Base-by-base conservation (phyloP, 2,888 invertebrate genomes). In the Argyra leucocephala region DNA sequence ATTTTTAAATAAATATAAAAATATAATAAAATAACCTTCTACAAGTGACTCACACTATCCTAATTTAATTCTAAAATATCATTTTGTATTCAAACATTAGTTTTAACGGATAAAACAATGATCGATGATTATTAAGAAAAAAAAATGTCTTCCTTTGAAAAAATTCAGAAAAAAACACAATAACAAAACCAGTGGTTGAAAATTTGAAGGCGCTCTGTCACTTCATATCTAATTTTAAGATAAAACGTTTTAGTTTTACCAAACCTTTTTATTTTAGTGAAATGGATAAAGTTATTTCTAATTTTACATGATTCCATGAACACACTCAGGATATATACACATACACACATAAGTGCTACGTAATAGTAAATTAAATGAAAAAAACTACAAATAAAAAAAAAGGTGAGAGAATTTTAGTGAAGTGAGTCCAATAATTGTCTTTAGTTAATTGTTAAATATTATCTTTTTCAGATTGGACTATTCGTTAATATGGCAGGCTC, bases 101-200 rank as follows among this genome's bases (percentile, higher is more conserved):
- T 48, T 48, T 48, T 12, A 48, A 48, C 18, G 9, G 22, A 21
- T 59, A 59, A 23, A 22, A 59, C 59, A 59, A 59, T 59, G 59
- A 59, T 59, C 59, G 59, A 59, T 59, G 59, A 21, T 59, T 23
- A 59, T 23, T 59, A 59, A 12, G 10, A 57, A 21, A 57, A 21
- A 57, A 59, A 59, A 59, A 48, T 15, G 5, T 48, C 15, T 48
- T 48, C 18, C 48, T 18, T n/a, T 31, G 31, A 31, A 31, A 31
- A 31, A 31, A 31, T n/a, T 31, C 48, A 31, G 10, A 5, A 10
- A 31, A 31, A 31, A 31, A 15, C 5, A 15, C 12, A 37, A 37
- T 5, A 48, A 18, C 3, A 48, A 48, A 48, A 48, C 5, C 48
- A 48, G 48, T 48, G 48, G 48, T 48, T 48, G 12, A 48, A 48